Conservation (phyloP, 2,888 invertebrate species). For the Himalopsyche kuldschensis region DNA sequence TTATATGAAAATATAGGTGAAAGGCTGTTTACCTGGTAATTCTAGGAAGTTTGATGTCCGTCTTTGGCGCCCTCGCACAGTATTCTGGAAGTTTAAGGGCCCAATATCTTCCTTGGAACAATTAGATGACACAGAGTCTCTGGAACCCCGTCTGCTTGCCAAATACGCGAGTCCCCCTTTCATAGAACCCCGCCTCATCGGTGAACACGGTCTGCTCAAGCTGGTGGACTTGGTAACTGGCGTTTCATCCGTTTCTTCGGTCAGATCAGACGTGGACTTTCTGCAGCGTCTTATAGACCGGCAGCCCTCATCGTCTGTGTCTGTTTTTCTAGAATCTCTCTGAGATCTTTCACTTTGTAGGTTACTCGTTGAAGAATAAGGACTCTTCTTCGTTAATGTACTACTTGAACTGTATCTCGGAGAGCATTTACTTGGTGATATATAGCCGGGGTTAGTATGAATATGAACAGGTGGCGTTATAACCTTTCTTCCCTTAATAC, state of each 20-base stretch:
- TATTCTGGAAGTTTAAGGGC: conserved; percentile 77
- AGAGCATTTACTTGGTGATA: conserved; percentile 56
- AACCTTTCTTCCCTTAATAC: background rate
- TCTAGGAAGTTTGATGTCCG: conserved; percentile 86
- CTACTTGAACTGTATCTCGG: conserved; percentile 54
- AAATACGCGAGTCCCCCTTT: conserved; percentile 75
- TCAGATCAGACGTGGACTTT: conserved; percentile 78
- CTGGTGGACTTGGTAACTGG: conserved; percentile 65
- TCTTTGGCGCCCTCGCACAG: conserved; percentile 75
- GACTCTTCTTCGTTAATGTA: conserved; percentile 55
- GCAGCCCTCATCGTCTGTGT: conserved; percentile 53
- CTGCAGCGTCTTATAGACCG: conserved; percentile 59
- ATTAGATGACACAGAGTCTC: conserved; percentile 72
- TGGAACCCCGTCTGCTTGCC: conserved; percentile 82
- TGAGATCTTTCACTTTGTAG: conserved; percentile 52
- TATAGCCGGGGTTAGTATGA: conserved; percentile 65
- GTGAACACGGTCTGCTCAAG: conserved; percentile 65
- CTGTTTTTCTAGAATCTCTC: conserved; percentile 48
- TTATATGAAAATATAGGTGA: no score
- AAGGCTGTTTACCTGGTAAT: conserved; percentile 67
- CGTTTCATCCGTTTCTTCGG: conserved; percentile 64
- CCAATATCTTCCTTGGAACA: conserved; percentile 77
- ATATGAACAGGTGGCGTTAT: conserved; percentile 60
- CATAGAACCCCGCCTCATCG: conserved; percentile 69
- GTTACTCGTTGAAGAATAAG: conserved; percentile 54